Evolutionary conservation across 1,140 invertebrate species (phyloP).

Genomic region (Lerema accius): DNA sequence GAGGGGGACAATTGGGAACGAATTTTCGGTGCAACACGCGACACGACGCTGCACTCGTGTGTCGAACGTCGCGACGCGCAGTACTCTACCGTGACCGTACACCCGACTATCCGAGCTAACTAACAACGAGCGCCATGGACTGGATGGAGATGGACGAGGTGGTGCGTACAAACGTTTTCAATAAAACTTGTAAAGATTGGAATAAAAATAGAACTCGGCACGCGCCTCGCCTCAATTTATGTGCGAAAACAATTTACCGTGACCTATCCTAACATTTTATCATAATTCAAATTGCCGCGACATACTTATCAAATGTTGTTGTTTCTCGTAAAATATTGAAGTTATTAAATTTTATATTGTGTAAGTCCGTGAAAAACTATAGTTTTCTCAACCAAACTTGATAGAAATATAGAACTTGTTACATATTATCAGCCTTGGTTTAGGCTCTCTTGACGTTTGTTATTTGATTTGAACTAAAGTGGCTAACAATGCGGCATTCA

Average conservation of each 20-base stretch:
- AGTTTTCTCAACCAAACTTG: not conserved
- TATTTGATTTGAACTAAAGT: constrained; percentile 36
- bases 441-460: constrained; percentile 2
- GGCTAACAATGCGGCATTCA: constrained; percentile 46
- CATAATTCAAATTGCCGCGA: constrained; percentile 41
- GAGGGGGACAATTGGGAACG: constrained; percentile 65
- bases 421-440: not conserved
- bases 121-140: constrained; percentile 67
- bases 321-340: constrained; percentile 10
- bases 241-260: constrained; percentile 50
- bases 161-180: constrained; percentile 71
- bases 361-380: not conserved
- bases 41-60: constrained; percentile 78
- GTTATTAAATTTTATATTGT: constrained; percentile 1
- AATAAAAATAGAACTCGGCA: constrained; percentile 21
- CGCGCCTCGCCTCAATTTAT: constrained; percentile 18
- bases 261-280: constrained; percentile 79
- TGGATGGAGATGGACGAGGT: constrained; percentile 79
- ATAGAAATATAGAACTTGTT: not conserved
- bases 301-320: constrained; percentile 43
- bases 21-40: constrained; percentile 80
- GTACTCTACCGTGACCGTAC: constrained; percentile 61
- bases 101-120: constrained; percentile 57
- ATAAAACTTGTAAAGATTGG: constrained; percentile 30
- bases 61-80: constrained; percentile 76